Base-by-base conservation (phyloP, 2,113 vertebrate species). In the Otis tarda region DNA sequence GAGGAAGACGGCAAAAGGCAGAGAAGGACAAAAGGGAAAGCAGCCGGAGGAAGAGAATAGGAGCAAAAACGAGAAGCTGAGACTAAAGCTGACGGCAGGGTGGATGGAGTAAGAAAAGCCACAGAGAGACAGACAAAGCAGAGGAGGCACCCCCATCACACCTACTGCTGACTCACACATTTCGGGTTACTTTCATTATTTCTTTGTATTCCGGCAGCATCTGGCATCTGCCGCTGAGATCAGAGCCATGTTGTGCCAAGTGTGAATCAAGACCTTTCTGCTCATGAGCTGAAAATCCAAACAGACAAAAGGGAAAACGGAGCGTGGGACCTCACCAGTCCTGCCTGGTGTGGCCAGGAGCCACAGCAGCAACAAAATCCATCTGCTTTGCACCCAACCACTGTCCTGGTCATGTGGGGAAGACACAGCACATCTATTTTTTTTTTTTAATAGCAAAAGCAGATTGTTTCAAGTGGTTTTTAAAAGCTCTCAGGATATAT, bases 221-320 rank as follows among this genome's bases (percentile, higher is more conserved):
- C 93, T 91, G 92, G 94, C 92, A 95, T 93, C 94, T 96, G 94
- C 90, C 7, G 27, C 93, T 93, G 94, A 94, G 88, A 93, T 86
- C 79, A 88, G 93, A 96, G 93, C 76, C 3, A 3, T 22, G 65
- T 2, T n/a, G 80, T 93, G 95, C 90, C 94, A 94, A 92, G 85
- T 1, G 12, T 89, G 91, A 95, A 96, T 85, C 87, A 73, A 87
- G 93, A 91, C 52, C 93, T 93, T 91, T 45, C 83, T 50, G 81
- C 68, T 94, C 90, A 83, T 12, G 47, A 89, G 93, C 88, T 78
- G 56, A 90, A 93, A 95, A 96, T 86, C 63, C 76, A 60, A 74
- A 74, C 50, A 95, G 81, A 88, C 31, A 61, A 88, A 90, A 41
- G 52, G 57, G 41, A 79, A 88, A 79, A 33, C 23, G 19, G 55